These are phyloP conservation scores for Vanessa cardui DNA, from an alignment of 2,888 invertebrate species.

Conservation along the genomic window DNA sequence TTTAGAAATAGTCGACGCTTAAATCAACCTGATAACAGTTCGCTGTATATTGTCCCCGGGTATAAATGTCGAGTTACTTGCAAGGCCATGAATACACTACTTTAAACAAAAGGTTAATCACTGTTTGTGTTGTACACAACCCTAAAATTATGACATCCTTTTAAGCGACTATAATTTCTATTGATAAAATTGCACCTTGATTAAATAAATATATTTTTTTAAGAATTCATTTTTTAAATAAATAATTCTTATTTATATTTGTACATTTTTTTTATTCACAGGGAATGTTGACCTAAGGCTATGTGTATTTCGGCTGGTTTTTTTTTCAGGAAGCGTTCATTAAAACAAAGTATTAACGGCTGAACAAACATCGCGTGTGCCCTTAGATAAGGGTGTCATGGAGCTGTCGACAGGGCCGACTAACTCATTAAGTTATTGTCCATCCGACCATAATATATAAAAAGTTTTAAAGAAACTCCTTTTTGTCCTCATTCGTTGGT, in stretches of 20 bases:
- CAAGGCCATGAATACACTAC: conserved; percentile 43
- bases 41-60: conserved; percentile 46
- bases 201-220: too few species aligned
- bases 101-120: conserved; percentile 37
- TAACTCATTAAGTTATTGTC: conserved; percentile 76
- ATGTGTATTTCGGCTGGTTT: conserved; percentile 11
- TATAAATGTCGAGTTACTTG: conserved; percentile 43
- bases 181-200: background rate
- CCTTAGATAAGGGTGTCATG: conserved; percentile 76
- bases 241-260: too few species aligned
- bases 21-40: conserved; percentile 48
- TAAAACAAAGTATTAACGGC: conserved; percentile 40
- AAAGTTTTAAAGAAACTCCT: conserved; percentile 42
- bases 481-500: conserved; percentile 29
- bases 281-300: background rate
- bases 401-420: conserved; percentile 69
- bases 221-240: too few species aligned
- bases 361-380: conserved; percentile 68
- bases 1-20: conserved; percentile 44
- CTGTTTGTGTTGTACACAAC: conserved; percentile 18
- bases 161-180: background rate
- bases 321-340: conserved; percentile 25
- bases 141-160: background rate
- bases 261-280: background rate
- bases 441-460: conserved; percentile 62